Evolutionary conservation across 2,888 invertebrate species (phyloP), one percentile per base, ranked within the genome.

Genomic region (Eugnorisma glareosa): DNA sequence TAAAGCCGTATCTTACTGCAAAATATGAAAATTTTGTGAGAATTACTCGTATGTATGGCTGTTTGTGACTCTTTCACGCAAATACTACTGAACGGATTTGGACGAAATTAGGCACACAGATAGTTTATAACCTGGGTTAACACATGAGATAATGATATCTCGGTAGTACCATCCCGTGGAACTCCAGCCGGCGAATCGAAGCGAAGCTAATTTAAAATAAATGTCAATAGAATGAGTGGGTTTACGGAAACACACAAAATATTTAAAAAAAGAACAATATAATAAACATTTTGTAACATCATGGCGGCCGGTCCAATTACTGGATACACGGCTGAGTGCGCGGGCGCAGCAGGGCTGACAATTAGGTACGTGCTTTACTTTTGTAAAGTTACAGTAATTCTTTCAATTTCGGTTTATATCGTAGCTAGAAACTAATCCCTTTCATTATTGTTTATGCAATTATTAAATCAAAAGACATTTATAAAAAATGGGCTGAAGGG

Each of bases 241-340:
- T 57, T 15, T 59, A 28, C 40, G 71, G 59, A 69, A 35, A 40
- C 45, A 37, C 21, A 43, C 7, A 54, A 35, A 67, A 31, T 66
- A 18, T 13, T 51, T 2, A 24, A 51, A n/a, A 64, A 59, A 28
- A 57, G 28, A 37, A 48, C 28, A 59, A 69, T 45, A 28, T 37
- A 79, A 67, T 80, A 82, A 75, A 75, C 73, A 76, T 77, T 85
- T 74, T 71, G 73, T 76, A 76, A 72, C 71, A 78, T 73, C 63
- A 83, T 74, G 80, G 74, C 75, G 74, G 76, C 45, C 45, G 64
- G 57, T 37, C 80, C 77, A 84, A 84, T 87, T 86, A 86, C 70
- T 76, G 73, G 68, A 64, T 84, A 73, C 79, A 84, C 66, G 88
- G 79, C 73, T 78, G 78, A 82, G 72, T 81, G 87, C 89, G 79